Base-by-base conservation (phyloP, 2,888 invertebrate species). In the Eristalis intricaria region DNA sequence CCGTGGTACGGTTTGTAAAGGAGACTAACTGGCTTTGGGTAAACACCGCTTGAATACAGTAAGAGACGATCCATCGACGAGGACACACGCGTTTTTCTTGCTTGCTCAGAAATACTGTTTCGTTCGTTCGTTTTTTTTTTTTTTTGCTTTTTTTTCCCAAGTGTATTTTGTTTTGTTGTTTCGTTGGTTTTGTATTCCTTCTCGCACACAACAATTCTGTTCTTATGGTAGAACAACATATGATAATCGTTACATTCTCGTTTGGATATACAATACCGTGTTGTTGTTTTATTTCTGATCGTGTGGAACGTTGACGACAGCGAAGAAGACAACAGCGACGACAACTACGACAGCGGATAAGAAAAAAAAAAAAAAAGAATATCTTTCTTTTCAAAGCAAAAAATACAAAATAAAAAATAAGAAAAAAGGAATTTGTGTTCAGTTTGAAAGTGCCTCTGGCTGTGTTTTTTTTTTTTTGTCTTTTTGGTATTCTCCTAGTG, bases 11-110 rank as follows among this genome's bases (percentile, higher is more conserved):
- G 75, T 86, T 88, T 82, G 82, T 77, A 78, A 73, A 89, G 85
- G 89, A 90, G 91, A 90, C 92, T 92, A 92, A 91, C 91, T 91
- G 91, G 90, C 91, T 90, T 89, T 90, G 90, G 90, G 90, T 91
- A 90, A 90, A 91, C 90, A 91, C 91, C 91, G 90, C 91, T 92
- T 90, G 90, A 92, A 92, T 93, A 92, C 93, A 93, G 93, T 93
- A 93, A 93, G 93, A 93, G 91, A 91, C 91, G 91, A 92, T 91
- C 93, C 92, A 91, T 91, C 92, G 91, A 90, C 91, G 93, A 91
- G 92, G 90, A 91, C 91, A 92, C 93, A 93, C 92, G 93, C 92
- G 92, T 92, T 92, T 90, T 91, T 90, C 90, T 90, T 90, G 29
- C 74, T 90, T 89, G 60, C 26, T 89, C 89, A 89, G 71, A 63